Base-by-base conservation (phyloP, 1,140 invertebrate species). In the Drosophila eugracilis region DNA sequence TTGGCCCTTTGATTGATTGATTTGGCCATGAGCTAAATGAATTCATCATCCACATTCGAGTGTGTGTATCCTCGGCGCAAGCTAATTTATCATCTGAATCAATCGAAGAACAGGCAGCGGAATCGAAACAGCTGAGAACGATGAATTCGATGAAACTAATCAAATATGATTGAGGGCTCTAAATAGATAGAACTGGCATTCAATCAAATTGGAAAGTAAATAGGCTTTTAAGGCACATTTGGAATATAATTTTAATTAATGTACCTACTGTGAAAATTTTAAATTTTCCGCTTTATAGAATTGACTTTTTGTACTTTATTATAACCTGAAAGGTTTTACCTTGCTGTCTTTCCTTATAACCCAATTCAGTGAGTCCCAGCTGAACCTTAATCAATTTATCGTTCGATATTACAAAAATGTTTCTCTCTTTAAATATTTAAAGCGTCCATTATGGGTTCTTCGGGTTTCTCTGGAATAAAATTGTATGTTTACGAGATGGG, bases 1-100 rank as follows among this genome's bases (percentile, higher is more conserved):
- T 59, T 37, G 48, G 65, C 17, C 19, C 45, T 66, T 49, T 66
- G 44, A 77, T 77, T 85, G 81, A 85, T 85, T 66, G 81, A 77
- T 85, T 67, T 58, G 66, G 49, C 59, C 63, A 79, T 32, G 65
- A 37, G 47, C 57, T 17, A 66, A 85, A 75, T 72, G 74, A 78
- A 83, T 78, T 78, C 41, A 55, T 83, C 78, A 83, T 83, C 41
- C 80, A 83, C 81, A 42, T 67, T 83, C 47, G 52, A 59, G 32
- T 58, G 34, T 41, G 32, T 58, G 34, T 41, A 34, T 59, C 37
- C 48, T 26, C 42, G 28, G 26, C 47, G 19, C 34, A 73, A 62
- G 22, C 50, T 44, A 41, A 65, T 75, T 58, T 44, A 63, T 52
- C 54, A 53, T 36, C 19, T 6, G 14, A 41, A 52, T 36, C 72